Evolutionary conservation across 2,888 invertebrate species (phyloP), one percentile per base, ranked within the genome.

Genomic region (Ligdia adustata): DNA sequence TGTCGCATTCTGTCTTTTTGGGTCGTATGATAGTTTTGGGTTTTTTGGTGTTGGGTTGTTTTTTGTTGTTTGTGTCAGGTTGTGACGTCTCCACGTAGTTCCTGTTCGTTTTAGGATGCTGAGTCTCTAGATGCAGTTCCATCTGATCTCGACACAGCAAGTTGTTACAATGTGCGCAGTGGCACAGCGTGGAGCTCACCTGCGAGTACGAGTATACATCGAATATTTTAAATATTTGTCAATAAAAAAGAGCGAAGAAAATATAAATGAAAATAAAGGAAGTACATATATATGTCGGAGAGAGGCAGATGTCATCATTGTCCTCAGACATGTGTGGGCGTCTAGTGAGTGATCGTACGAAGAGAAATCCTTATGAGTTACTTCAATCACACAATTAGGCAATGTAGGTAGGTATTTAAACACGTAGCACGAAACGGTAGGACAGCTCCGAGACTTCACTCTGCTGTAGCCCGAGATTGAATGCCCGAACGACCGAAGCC

Each of bases 131-230:
- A 28, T 50, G 55, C 0, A 27, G 13, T 9, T 29, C 9, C 13
- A 55, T 55, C 1, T 48, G 45, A 20, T 37, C 32, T 3, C 50
- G 49, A 14, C 40, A 43, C 15, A 53, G 58, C 0, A 58, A 37
- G 5, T 68, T 69, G 37, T 79, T 77, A 57, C 79, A 79, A 14
- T 68, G 65, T 0, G 67, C 73, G 13, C 78, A 79, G 26, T 77
- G 79, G 11, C 60, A 69, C 0, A 64, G 53, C 26, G 55, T 67
- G 0, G 60, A 43, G 29, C 61, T 64, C 0, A 75, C 57, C 79
- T 79, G 53, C 9, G 4, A 11, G 4, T 18, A 16, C 1, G 2
- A 29, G 14, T 12, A 12, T 9, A 27, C 3, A 27, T 11, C 2
- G 6, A 5, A 26, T 1, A 26, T 9, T 4, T 6, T 2, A 12